Conservation (phyloP, 2,113 vertebrate species). For the Pimephales promelas region DNA sequence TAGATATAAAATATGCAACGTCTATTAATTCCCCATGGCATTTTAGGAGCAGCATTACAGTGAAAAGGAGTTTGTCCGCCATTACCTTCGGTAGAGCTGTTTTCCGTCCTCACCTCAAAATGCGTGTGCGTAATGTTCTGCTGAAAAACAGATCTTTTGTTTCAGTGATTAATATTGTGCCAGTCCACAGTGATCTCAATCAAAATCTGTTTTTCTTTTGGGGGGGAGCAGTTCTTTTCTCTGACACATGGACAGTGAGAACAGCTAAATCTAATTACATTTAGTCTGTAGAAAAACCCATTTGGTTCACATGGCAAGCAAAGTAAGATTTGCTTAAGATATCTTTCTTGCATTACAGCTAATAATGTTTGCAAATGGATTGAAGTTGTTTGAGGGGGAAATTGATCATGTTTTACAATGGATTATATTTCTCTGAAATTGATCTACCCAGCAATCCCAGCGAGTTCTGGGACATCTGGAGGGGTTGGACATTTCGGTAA, state of each 20-base stretch:
- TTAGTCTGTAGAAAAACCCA: background rate
- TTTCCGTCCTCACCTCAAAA: conserved; percentile 27
- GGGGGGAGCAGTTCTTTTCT: background rate
- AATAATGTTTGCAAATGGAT: conserved; percentile 18
- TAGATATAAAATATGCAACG: conserved; percentile 24
- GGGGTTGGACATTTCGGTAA: background rate
- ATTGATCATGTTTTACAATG: background rate
- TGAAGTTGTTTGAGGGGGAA: background rate
- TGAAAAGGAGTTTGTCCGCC: conserved; percentile 20
- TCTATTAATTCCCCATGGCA: background rate
- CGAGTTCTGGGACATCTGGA: background rate
- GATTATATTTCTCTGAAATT: background rate
- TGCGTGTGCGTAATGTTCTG: conserved; percentile 6
- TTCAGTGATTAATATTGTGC: conserved; percentile 37
- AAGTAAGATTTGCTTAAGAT: conserved; percentile 8
- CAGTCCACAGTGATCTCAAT: conserved; percentile 25
- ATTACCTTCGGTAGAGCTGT: conserved; percentile 16
- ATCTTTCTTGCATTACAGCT: conserved; percentile 12
- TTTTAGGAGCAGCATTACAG: background rate
- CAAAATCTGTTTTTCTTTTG: background rate
- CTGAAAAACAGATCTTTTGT: conserved; percentile 28
- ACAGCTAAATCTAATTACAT: background rate
- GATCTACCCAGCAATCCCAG: background rate
- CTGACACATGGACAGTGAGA: conserved; percentile 4
- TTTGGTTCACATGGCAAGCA: background rate